A percentile compares a stretch with the other conserved stretches of the same genome.
Conservation (phyloP, 1,140 invertebrate species). For the Penaeus indicus region DNA sequence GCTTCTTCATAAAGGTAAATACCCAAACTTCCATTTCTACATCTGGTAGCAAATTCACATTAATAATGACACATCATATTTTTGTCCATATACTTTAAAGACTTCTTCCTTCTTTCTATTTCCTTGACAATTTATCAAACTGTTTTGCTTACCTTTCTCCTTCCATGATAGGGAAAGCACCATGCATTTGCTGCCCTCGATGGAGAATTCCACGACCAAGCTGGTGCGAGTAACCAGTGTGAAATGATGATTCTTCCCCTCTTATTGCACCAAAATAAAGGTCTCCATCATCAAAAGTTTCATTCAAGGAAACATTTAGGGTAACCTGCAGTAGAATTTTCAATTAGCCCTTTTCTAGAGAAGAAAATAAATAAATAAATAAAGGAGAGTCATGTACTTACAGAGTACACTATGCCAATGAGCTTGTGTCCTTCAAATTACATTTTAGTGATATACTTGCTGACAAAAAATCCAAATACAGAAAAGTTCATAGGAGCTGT, state of each 20-base stretch:
- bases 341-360: background rate
- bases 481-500: background rate
- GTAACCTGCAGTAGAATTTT: constrained; percentile 68
- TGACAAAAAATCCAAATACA: background rate
- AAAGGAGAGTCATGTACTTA: too few species aligned
- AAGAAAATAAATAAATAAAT: too few species aligned
- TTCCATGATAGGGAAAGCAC: constrained; percentile 68
- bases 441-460: background rate
- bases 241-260: constrained; percentile 36
- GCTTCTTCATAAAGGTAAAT: background rate
- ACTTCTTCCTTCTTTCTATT: background rate
- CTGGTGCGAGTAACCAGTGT: constrained; percentile 66
- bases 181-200: constrained; percentile 71
- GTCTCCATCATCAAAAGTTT: constrained; percentile 69
- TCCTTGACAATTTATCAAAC: background rate
- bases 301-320: constrained; percentile 70
- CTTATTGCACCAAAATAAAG: constrained; percentile 71
- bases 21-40: background rate
- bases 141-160: constrained; percentile 68
- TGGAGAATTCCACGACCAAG: constrained; percentile 69
- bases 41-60: background rate
- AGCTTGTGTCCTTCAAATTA: too few species aligned
- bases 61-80: background rate
- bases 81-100: background rate
- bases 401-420: too few species aligned